Conservation (phyloP, 2,797 vertebrate species). For the Gymnothorax reevesii region DNA sequence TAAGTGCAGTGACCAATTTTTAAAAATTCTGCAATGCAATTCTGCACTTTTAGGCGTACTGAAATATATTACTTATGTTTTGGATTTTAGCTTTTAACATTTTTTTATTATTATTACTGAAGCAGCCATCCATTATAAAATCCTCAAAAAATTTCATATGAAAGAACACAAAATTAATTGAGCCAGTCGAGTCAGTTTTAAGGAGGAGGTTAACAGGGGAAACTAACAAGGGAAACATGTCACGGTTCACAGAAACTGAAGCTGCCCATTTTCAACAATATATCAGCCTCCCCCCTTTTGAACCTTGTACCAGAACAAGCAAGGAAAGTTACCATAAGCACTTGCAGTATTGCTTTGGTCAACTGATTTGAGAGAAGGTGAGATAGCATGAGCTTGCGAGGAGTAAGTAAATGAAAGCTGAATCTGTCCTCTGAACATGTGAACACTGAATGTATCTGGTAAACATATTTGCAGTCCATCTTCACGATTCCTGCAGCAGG, state of each 20-base stretch:
- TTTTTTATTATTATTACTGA: background rate
- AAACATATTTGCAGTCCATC: background rate
- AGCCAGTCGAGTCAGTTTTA: background rate
- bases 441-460: slow-evolving; percentile 15
- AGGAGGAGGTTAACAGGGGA: background rate
- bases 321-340: background rate
- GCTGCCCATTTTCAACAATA: background rate
- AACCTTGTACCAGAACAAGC: background rate
- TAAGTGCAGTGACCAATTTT: background rate
- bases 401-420: background rate
- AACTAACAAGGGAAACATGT: background rate
- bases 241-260: background rate
- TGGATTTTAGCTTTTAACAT: background rate
- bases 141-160: background rate
- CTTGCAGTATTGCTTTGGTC: background rate
- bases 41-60: background rate
- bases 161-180: background rate
- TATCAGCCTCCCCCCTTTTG: background rate
- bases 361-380: background rate
- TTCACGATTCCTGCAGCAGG: background rate
- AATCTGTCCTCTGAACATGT: background rate
- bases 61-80: background rate
- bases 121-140: background rate
- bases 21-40: background rate
- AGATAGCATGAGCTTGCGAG: background rate